Conservation (phyloP, 2,888 invertebrate genomes). For the Eupithecia subfuscata region DNA sequence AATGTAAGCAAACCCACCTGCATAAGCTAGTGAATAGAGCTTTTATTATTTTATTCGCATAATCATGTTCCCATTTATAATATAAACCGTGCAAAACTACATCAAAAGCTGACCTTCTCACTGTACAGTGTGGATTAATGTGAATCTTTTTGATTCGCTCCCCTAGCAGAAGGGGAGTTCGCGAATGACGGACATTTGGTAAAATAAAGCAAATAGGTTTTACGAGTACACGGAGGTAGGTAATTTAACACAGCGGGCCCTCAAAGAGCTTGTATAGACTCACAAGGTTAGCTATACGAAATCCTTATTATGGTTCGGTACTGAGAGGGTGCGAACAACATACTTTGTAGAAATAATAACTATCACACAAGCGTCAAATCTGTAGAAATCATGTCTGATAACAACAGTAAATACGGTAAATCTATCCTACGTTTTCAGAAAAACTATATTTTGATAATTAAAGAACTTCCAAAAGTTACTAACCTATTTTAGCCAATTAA, state of each 20-base stretch:
- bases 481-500: not conserved
- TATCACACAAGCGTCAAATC: not conserved
- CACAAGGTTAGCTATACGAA: not conserved
- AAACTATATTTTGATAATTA: not conserved
- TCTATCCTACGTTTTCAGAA: not conserved
- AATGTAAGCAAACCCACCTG: not conserved
- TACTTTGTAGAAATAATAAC: not conserved
- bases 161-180: constrained; percentile 37
- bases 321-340: not conserved
- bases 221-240: not conserved
- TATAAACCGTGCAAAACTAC: constrained; percentile 1
- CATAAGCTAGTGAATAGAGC: not conserved
- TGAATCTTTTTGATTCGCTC: constrained; percentile 48
- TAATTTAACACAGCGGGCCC: not conserved
- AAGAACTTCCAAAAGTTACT: not conserved
- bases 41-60: not conserved
- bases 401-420: not conserved
- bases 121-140: constrained; percentile 41
- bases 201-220: constrained; percentile 33
- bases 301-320: not conserved
- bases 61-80: not conserved
- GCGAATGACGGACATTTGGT: constrained; percentile 31
- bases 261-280: not conserved
- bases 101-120: constrained; percentile 30
- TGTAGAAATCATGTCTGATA: not conserved